Percentiles rank a stretch among this genome's conserved stretches.
These are phyloP conservation scores for Pomatorhinus ruficollis DNA, from an alignment of 2,113 vertebrate genomes.

Conservation along the genomic window DNA sequence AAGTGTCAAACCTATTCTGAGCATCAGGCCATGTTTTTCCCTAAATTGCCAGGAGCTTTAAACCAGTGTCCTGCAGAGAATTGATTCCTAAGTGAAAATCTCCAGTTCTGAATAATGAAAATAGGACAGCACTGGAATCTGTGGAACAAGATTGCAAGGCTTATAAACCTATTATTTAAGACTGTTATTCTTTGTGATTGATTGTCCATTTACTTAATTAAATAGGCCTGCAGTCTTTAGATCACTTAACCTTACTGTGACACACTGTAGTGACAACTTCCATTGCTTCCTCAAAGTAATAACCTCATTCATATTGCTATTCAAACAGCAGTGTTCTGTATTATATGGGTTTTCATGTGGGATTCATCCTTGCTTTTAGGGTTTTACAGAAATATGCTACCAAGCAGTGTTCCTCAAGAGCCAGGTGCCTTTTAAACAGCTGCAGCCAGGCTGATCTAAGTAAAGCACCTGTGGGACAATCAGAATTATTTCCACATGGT, in stretches of 20 bases:
- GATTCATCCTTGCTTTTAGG: not conserved
- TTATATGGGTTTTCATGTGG: not conserved
- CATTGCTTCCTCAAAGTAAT: not conserved
- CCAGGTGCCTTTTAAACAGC: not conserved
- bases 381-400: not conserved
- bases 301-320: not conserved
- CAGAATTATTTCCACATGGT: not conserved
- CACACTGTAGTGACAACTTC: not conserved
- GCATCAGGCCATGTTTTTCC: not conserved
- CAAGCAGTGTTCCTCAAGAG: not conserved
- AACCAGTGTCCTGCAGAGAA: not conserved
- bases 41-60: not conserved
- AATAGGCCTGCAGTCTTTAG: not conserved
- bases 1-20: not conserved
- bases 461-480: not conserved
- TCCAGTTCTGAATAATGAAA: not conserved
- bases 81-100: not conserved
- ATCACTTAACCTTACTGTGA: conserved; percentile 1
- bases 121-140: not conserved
- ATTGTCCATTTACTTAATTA: not conserved
- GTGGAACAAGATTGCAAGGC: not conserved
- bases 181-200: not conserved
- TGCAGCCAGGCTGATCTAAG: not conserved
- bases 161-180: not conserved
- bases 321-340: not conserved